Conservation (phyloP, 2,797 vertebrate species). For the Dendrocincla tyrannina region DNA sequence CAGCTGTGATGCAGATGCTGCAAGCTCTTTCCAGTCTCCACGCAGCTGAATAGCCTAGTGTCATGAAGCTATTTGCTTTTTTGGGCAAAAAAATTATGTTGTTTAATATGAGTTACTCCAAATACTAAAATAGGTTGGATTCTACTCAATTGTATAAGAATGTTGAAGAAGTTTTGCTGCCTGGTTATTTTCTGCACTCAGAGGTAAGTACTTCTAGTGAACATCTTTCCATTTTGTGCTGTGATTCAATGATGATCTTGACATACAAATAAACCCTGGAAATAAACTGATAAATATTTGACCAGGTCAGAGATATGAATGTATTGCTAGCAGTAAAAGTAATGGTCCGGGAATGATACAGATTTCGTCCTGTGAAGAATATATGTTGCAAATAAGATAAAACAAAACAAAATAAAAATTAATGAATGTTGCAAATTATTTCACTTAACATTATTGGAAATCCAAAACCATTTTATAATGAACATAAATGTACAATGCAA, state of each 20-base stretch:
- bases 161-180: not conserved
- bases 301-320: not conserved
- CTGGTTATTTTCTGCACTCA: not conserved
- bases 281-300: not conserved
- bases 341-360: not conserved
- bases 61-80: not conserved
- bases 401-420: not conserved
- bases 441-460: not conserved
- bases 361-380: not conserved
- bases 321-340: not conserved
- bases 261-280: not conserved
- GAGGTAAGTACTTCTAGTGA: not conserved
- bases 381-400: not conserved
- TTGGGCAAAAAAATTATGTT: not conserved
- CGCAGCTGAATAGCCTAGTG: not conserved
- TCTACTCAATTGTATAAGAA: not conserved
- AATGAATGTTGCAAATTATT: not conserved
- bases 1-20: not conserved
- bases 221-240: not conserved
- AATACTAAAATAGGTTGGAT: not conserved
- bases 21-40: not conserved
- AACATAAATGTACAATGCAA: not conserved
- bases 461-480: not conserved
- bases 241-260: not conserved
- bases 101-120: not conserved